Evolutionary conservation across 2,888 invertebrate species (phyloP).

Genomic region (Spatulosminthurus flaviceps): DNA sequence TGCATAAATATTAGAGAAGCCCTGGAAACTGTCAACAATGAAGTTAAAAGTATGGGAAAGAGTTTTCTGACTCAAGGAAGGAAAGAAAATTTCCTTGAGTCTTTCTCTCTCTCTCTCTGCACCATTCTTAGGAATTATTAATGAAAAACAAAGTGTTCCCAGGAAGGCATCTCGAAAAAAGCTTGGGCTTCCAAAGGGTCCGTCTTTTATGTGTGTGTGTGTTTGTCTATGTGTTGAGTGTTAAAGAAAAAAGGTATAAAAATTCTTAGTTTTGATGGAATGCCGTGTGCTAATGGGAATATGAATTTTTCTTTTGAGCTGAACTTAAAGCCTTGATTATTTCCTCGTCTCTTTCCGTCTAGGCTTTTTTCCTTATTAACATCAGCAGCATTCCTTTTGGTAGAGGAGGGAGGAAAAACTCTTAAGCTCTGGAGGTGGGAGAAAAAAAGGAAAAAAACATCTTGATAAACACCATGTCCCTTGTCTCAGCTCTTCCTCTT

Average conservation of each 20-base stretch:
- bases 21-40: conserved; percentile 28
- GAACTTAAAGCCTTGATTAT: conserved; percentile 24
- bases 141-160: conserved; percentile 34
- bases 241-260: background rate
- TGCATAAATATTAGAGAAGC: conserved; percentile 4
- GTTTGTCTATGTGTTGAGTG: too few relatives aligned
- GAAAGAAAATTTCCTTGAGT: too few relatives aligned
- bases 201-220: too few relatives aligned
- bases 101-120: too few relatives aligned
- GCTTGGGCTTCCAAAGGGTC: background rate
- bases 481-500: background rate
- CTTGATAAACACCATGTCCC: background rate
- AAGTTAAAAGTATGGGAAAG: background rate
- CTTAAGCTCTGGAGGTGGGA: background rate
- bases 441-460: background rate
- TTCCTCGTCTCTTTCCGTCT: conserved; percentile 24
- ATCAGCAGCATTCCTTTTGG: conserved; percentile 5
- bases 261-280: conserved; percentile 32
- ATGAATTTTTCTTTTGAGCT: conserved; percentile 29
- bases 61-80: background rate
- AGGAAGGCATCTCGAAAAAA: background rate
- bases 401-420: background rate
- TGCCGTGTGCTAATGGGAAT: conserved; percentile 38
- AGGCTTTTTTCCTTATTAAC: conserved; percentile 34
- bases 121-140: conserved; percentile 19